These are phyloP conservation scores for Anniella stebbinsi DNA, from an alignment of 2,797 vertebrate genomes.

Conservation along the genomic window DNA sequence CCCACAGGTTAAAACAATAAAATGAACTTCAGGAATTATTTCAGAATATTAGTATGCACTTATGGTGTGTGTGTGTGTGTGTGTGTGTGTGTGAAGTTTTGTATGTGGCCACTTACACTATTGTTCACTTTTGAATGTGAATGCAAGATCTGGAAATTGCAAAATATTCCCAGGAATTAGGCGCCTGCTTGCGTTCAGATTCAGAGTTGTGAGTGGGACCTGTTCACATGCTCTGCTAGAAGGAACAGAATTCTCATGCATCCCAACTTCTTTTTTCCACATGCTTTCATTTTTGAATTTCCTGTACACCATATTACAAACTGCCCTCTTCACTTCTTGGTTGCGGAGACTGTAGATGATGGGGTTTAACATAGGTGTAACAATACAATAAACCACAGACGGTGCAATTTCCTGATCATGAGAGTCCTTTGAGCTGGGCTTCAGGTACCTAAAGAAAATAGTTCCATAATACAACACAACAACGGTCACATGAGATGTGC, in stretches of 20 bases:
- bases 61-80: too few relatives aligned
- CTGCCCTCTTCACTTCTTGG: background rate
- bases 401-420: background rate
- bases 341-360: slow-evolving; percentile 23
- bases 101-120: too few relatives aligned
- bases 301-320: background rate
- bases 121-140: too few relatives aligned
- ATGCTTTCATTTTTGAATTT: background rate
- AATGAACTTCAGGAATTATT: too few relatives aligned
- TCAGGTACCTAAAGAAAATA: slow-evolving; percentile 52
- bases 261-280: too few relatives aligned
- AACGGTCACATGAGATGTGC: slow-evolving; percentile 54
- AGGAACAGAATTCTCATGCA: background rate
- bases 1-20: too few relatives aligned
- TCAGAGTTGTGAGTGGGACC: too few relatives aligned
- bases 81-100: too few relatives aligned
- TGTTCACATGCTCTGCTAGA: background rate
- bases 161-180: too few relatives aligned
- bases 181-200: too few relatives aligned
- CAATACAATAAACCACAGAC: slow-evolving; percentile 14
- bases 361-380: slow-evolving; percentile 9
- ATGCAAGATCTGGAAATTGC: too few relatives aligned
- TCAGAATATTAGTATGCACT: too few relatives aligned
- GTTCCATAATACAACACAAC: slow-evolving; percentile 58
- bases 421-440: slow-evolving; percentile 18